phyloP scores from a whole-genome alignment of 2,113 vertebrate genomes.

The Chaetorhynchus papuensis region DNA sequence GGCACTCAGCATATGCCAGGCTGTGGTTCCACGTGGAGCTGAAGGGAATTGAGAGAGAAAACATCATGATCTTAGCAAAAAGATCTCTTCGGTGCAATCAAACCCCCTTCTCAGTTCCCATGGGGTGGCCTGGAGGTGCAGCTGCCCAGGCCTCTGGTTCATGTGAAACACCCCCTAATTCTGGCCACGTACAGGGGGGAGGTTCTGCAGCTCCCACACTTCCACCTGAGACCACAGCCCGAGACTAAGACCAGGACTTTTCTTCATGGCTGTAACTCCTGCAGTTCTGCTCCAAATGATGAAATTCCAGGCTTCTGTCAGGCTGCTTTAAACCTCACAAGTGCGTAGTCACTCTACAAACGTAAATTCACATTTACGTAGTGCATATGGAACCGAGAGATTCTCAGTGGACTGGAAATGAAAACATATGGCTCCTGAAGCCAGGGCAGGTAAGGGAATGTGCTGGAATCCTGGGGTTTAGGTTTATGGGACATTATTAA shows the following conservation, averaged over 20 bases:
- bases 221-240: not conserved
- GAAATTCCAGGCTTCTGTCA: not conserved
- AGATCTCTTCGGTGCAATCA: not conserved
- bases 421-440: not conserved
- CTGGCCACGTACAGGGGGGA: not conserved
- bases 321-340: not conserved
- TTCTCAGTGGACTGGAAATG: not conserved
- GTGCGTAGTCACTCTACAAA: not conserved
- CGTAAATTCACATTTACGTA: not conserved
- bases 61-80: not conserved
- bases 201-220: not conserved
- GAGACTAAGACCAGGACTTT: not conserved
- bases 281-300: not conserved
- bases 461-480: not conserved
- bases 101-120: not conserved
- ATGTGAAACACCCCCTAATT: accelerated
- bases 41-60: not conserved
- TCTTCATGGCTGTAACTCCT: not conserved
- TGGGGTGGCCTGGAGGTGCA: not conserved
- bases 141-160: not conserved
- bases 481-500: too few species aligned
- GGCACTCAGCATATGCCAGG: constrained; percentile 35
- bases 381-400: not conserved
- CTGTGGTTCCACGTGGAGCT: not conserved
- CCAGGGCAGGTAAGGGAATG: not conserved